Evolutionary conservation across 2,797 vertebrate genomes (phyloP), one percentile per base, ranked within the genome.

Genomic region (Manis crassicaudata): DNA sequence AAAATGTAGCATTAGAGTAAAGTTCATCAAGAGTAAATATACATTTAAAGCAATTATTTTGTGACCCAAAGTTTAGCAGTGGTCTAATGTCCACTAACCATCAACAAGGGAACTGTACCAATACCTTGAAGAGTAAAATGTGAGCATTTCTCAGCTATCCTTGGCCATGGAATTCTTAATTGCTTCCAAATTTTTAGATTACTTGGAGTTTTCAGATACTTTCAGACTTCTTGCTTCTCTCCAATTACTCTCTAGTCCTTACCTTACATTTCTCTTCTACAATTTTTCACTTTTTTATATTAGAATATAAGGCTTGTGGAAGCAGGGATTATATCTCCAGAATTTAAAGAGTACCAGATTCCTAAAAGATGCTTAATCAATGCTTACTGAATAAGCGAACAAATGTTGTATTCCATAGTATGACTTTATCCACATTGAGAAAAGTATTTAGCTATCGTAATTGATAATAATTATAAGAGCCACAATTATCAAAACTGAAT

Each of bases 21-120:
- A 76, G 70, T 86, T 86, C 29, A 37, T n/a, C 43, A 67, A 56
- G n/a, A 86, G 23, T 65, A 86, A 62, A 70, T 85, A 84, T 67
- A 62, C 8, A 63, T 87, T 94, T 73, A 72, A 94, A 83, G 65
- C 35, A 50, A 85, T 76, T 86, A 63, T 54, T 82, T 27, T 87
- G 17, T 77, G n/a, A 85, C 32, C 43, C 12, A 90, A 40, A 52
- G 17, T 63, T 90, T 86, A 84, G 67, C 37, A 68, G 43, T 80
- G 14, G 37, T 27, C 25, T 63, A 88, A 91, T 60, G 1, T 68
- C 35, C 62, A 68, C 16, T 68, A 76, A 65, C 6, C 68, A 54
- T 68, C 58, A 89, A 73, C 54, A 90, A 85, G 63, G 29, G 32
- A n/a, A 82, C 13, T n/a, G 4, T 81, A 86, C 46, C 21, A 54